Evolutionary conservation across 2,797 vertebrate species (phyloP).

Genomic region (Gephyroberyx darwinii): DNA sequence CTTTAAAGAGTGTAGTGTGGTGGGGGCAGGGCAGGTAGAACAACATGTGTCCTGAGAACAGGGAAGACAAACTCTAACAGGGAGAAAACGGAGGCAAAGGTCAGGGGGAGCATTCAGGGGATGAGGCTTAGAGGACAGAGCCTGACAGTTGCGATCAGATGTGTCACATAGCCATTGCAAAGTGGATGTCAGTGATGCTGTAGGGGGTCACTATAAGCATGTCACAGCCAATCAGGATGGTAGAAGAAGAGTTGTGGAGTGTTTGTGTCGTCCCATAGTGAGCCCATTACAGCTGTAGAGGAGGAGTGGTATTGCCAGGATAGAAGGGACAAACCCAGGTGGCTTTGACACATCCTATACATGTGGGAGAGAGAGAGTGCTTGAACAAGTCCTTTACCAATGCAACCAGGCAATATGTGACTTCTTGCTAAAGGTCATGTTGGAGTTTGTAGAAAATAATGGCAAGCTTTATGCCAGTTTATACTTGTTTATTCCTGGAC

Average conservation of each 20-base stretch:
- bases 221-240: slow-evolving; percentile 72
- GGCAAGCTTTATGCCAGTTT: slow-evolving; percentile 32
- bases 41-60: slow-evolving; percentile 25
- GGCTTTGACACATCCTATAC: slow-evolving; percentile 21
- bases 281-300: slow-evolving; percentile 58
- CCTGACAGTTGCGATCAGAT: slow-evolving; percentile 76
- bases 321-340: slow-evolving; percentile 45
- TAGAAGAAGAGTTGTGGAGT: slow-evolving; percentile 48
- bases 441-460: not conserved
- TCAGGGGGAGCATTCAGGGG: slow-evolving; percentile 52
- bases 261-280: slow-evolving; percentile 55
- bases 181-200: slow-evolving; percentile 66
- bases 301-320: slow-evolving; percentile 29
- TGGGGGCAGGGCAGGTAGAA: not conserved
- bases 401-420: slow-evolving; percentile 11
- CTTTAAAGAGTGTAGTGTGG: not conserved
- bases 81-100: slow-evolving; percentile 60
- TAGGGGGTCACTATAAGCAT: slow-evolving; percentile 62
- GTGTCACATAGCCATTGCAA: slow-evolving; percentile 56
- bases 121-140: slow-evolving; percentile 61
- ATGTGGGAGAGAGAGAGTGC: not conserved
- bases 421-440: not conserved
- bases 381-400: slow-evolving; percentile 3
- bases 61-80: slow-evolving; percentile 18
- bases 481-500: slow-evolving; percentile 25